phyloP scores from a whole-genome alignment of 2,113 vertebrate genomes.

The Pipra filicauda region DNA sequence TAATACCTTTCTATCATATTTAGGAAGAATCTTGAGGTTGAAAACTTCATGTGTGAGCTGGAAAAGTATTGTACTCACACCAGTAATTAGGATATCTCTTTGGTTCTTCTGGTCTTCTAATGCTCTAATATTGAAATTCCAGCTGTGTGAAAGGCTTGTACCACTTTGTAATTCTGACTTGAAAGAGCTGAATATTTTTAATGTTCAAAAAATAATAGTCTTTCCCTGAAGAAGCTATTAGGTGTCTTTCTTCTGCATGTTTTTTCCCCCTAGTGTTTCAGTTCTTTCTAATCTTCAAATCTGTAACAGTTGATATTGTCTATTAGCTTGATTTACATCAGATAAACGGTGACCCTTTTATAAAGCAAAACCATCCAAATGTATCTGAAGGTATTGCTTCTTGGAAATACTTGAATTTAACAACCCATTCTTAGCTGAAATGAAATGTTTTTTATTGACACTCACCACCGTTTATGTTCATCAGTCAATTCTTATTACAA shows the following conservation, averaged over 20 bases:
- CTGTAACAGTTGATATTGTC: not conserved
- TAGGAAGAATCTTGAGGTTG: not conserved
- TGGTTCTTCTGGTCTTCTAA: not conserved
- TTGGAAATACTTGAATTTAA: not conserved
- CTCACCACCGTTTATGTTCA: not conserved
- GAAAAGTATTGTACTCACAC: not conserved
- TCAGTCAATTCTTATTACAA: not conserved
- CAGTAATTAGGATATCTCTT: constrained; percentile 8
- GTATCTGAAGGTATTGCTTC: not conserved
- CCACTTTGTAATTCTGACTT: not conserved
- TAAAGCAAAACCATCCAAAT: not conserved
- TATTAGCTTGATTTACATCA: not conserved
- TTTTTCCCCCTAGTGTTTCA: not conserved
- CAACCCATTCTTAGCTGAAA: not conserved
- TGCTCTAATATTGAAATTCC: not conserved
- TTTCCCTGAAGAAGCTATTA: not conserved
- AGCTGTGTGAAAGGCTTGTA: not conserved
- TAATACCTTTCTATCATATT: not conserved
- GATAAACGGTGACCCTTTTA: not conserved
- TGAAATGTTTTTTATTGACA: not conserved
- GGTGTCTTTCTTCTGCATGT: not conserved
- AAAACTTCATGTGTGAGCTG: not conserved
- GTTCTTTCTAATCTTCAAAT: not conserved
- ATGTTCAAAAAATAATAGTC: not conserved
- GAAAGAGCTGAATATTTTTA: not conserved